Evolutionary conservation across 1,140 invertebrate genomes (phyloP).

Genomic region (Drosophila pachea): DNA sequence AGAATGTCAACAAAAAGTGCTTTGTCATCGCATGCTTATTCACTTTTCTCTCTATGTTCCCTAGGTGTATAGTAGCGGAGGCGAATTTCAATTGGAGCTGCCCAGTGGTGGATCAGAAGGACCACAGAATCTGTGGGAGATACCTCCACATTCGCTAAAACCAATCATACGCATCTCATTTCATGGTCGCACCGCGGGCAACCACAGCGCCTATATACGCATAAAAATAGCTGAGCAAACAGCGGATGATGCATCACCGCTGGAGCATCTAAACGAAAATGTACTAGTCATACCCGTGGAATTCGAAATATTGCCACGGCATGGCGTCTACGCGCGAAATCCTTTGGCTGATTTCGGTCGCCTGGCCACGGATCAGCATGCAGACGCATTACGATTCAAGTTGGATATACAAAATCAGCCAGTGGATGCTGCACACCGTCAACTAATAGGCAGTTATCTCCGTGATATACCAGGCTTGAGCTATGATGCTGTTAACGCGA

Average conservation of each 20-base stretch:
- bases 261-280: conserved; percentile 55
- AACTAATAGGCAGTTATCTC: conserved; percentile 53
- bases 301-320: conserved; percentile 87
- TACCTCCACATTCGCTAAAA: conserved; percentile 93
- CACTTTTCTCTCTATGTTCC: not conserved
- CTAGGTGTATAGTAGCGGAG: conserved; percentile 89
- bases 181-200: conserved; percentile 82
- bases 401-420: conserved; percentile 58
- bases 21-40: not conserved
- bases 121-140: conserved; percentile 90
- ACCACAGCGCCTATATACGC: conserved; percentile 79
- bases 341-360: conserved; percentile 90
- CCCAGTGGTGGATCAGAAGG: conserved; percentile 87
- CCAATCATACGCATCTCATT: conserved; percentile 92
- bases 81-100: conserved; percentile 93
- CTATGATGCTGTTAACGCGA: conserved; percentile 53
- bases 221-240: conserved; percentile 69
- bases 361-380: conserved; percentile 47
- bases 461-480: conserved; percentile 58
- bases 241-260: conserved; percentile 4
- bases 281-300: conserved; percentile 91
- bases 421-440: conserved; percentile 29
- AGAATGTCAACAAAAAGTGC: not conserved
- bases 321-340: conserved; percentile 87
- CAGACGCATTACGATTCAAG: conserved; percentile 50